Evolutionary conservation across 2,888 invertebrate species (phyloP).

Genomic region (Ligdia adustata): DNA sequence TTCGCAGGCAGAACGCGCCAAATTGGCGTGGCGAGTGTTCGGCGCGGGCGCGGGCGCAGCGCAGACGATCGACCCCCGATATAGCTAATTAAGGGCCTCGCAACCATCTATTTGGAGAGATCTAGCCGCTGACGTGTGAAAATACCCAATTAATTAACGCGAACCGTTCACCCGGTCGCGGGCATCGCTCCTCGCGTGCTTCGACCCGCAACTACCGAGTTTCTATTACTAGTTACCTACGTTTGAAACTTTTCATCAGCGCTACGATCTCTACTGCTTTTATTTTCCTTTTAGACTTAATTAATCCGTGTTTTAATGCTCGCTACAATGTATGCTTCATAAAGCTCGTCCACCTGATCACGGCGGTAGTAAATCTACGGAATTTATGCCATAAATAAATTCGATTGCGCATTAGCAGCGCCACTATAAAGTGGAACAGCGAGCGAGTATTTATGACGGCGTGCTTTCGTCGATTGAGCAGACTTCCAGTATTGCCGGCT

Average conservation of each 20-base stretch:
- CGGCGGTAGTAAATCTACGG: constrained; percentile 45
- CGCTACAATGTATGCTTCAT: constrained; percentile 19
- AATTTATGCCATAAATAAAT: constrained; percentile 48
- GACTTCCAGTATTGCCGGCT: too few relatives aligned
- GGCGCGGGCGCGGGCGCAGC: constrained; percentile 74
- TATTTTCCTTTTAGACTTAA: constrained; percentile 22
- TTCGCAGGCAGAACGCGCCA: constrained; percentile 74
- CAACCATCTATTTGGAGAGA: constrained; percentile 82
- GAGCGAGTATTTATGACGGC: constrained; percentile 46
- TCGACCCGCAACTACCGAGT: constrained; percentile 50
- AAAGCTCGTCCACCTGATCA: constrained; percentile 37
- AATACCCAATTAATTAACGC: constrained; percentile 84
- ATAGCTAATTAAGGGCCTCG: constrained; percentile 81
- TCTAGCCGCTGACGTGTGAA: constrained; percentile 83
- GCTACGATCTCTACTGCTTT: constrained; percentile 31
- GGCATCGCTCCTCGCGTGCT: constrained; percentile 75
- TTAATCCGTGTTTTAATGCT: constrained; percentile 17
- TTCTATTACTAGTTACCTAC: constrained; percentile 58
- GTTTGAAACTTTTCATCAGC: constrained; percentile 50
- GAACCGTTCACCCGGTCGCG: constrained; percentile 64
- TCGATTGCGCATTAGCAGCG: constrained; percentile 50
- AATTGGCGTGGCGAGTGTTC: constrained; percentile 81
- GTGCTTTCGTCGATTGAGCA: constrained; percentile 21
- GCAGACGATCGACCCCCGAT: constrained; percentile 74
- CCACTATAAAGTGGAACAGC: constrained; percentile 49